Conservation (phyloP, 2,113 vertebrate species). For the Meriones unguiculatus region DNA sequence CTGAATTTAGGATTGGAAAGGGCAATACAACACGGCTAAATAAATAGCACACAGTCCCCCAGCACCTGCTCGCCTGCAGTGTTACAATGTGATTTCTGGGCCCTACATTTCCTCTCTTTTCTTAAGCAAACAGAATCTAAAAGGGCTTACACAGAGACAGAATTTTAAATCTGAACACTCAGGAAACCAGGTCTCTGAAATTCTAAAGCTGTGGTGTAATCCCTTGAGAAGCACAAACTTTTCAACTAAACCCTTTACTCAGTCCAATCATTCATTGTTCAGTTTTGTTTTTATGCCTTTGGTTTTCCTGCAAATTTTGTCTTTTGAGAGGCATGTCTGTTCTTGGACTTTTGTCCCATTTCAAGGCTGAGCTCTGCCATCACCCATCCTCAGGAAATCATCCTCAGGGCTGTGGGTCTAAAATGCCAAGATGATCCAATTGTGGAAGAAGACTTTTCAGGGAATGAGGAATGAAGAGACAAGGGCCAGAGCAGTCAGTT, state of each 20-base stretch:
- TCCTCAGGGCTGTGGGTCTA: background rate
- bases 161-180: conserved; percentile 65
- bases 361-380: background rate
- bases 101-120: conserved; percentile 50
- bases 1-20: conserved; percentile 75
- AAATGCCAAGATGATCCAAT: background rate
- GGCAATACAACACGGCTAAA: conserved; percentile 47
- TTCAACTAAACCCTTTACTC: background rate
- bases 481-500: background rate
- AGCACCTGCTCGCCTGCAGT: background rate
- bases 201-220: background rate
- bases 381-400: background rate
- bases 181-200: background rate
- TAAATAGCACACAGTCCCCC: conserved; percentile 53
- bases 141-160: conserved; percentile 66
- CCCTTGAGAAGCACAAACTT: conserved; percentile 56
- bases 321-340: background rate
- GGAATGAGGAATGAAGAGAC: background rate
- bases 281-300: background rate
- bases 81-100: conserved; percentile 56
- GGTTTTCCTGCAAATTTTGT: background rate
- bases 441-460: background rate
- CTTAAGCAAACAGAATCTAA: conserved; percentile 64
- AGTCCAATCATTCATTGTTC: background rate
- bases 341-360: background rate